Percentiles rank a stretch among this genome's conserved stretches.
These are phyloP conservation scores for Anguilla japonica DNA, from an alignment of 2,113 vertebrate species.

Conservation along the genomic window DNA sequence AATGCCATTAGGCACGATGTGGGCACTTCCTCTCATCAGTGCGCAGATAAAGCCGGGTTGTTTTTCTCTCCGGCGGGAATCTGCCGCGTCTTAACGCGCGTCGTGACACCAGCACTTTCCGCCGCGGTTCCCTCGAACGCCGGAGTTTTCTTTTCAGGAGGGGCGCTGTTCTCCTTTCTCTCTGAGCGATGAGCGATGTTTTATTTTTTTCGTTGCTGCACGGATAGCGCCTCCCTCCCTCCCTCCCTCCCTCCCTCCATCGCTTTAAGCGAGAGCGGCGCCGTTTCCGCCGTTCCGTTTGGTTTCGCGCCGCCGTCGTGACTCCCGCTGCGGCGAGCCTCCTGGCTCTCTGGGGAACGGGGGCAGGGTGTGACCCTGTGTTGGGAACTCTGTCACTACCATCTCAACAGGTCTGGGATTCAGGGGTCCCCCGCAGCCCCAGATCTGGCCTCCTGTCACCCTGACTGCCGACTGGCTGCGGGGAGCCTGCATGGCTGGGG, in stretches of 20 bases:
- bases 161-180: constrained; percentile 54
- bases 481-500: constrained; percentile 61
- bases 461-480: constrained; percentile 53
- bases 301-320: neutral
- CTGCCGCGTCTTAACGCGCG: constrained; percentile 36
- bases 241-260: neutral
- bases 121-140: constrained; percentile 40
- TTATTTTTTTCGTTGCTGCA: neutral
- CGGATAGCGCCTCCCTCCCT: neutral
- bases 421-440: constrained; percentile 47
- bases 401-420: constrained; percentile 52
- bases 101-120: constrained; percentile 41
- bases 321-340: neutral
- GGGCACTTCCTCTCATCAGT: neutral
- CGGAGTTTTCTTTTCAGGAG: constrained; percentile 54
- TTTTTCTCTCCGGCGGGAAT: constrained; percentile 24
- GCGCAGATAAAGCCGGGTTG: neutral
- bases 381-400: constrained; percentile 40
- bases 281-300: neutral
- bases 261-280: neutral
- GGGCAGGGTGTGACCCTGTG: neutral
- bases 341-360: neutral
- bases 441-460: constrained; percentile 46
- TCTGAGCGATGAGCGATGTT: constrained; percentile 38
- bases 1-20: constrained; percentile 13